A percentile compares a stretch with the other conserved stretches of the same genome.
Conservation (phyloP, 2,888 invertebrate genomes). For the Torymus texanus region DNA sequence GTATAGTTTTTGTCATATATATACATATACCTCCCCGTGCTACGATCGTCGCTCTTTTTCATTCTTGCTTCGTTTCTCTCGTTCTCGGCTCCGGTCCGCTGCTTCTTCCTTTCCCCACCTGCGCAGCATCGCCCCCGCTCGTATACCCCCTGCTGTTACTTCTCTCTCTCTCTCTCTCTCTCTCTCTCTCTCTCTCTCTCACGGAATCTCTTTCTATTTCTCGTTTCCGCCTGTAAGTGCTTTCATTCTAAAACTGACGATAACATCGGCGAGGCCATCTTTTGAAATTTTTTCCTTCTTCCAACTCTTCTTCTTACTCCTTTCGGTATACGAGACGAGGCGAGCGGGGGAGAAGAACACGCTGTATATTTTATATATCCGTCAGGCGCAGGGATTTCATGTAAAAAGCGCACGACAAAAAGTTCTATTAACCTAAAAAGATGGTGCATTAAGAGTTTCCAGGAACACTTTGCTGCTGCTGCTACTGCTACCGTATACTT, state of each 20-base stretch:
- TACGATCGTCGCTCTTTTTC: constrained; percentile 6
- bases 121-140: not conserved
- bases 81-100: not conserved
- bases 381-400: constrained; percentile 6
- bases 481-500: no score
- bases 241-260: constrained; percentile 37
- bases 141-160: constrained; percentile 9
- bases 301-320: not conserved
- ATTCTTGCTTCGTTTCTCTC: constrained; percentile 4
- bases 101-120: not conserved
- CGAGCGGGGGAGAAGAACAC: not conserved
- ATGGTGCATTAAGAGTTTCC: not conserved
- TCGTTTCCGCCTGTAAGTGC: constrained; percentile 35
- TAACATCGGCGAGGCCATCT: constrained; percentile 26
- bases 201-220: constrained; percentile 27
- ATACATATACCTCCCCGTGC: not conserved
- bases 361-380: constrained; percentile 13
- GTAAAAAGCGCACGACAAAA: constrained; percentile 6
- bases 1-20: not conserved
- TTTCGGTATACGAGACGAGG: no score
- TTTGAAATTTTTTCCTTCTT: constrained; percentile 2
- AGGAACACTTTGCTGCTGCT: no score
- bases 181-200: not conserved
- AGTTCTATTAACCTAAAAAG: constrained; percentile 11
- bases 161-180: not conserved